Conservation (phyloP, 2,113 vertebrate species). For the Ahaetulla prasina region DNA sequence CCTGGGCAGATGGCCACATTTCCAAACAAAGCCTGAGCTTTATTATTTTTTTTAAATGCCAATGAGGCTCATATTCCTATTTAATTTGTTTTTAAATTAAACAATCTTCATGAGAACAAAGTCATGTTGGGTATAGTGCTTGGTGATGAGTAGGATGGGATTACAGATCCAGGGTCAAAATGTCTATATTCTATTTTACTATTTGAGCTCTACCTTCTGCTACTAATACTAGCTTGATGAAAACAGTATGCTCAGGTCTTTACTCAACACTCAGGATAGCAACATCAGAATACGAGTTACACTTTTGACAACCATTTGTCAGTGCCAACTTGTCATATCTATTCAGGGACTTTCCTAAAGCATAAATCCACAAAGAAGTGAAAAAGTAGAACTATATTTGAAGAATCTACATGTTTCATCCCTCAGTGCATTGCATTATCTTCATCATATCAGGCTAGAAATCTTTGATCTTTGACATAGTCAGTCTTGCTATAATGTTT, state of each 20-base stretch:
- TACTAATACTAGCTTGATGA: neutral
- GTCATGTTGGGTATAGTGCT: neutral
- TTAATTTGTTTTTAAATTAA: neutral
- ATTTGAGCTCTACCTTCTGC: neutral
- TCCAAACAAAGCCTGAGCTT: neutral
- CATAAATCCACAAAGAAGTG: neutral
- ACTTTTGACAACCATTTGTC: neutral
- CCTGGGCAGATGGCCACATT: neutral
- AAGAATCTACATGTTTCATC: neutral
- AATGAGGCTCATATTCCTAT: neutral
- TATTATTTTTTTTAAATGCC: neutral
- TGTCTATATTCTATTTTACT: neutral
- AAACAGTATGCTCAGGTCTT: neutral
- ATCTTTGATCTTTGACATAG: neutral
- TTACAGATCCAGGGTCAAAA: neutral
- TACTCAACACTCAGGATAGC: neutral
- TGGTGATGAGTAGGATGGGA: neutral
- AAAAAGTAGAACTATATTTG: neutral
- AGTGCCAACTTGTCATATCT: neutral
- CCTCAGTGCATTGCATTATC: neutral
- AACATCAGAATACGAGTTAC: neutral
- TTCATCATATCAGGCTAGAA: neutral
- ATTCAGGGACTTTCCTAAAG: neutral
- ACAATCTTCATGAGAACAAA: neutral
- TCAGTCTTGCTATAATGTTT: neutral